A percentile compares a stretch with the other conserved stretches of the same genome.
Conservation (phyloP, 2,797 vertebrate species). For the Neosilurus hyrtlii region DNA sequence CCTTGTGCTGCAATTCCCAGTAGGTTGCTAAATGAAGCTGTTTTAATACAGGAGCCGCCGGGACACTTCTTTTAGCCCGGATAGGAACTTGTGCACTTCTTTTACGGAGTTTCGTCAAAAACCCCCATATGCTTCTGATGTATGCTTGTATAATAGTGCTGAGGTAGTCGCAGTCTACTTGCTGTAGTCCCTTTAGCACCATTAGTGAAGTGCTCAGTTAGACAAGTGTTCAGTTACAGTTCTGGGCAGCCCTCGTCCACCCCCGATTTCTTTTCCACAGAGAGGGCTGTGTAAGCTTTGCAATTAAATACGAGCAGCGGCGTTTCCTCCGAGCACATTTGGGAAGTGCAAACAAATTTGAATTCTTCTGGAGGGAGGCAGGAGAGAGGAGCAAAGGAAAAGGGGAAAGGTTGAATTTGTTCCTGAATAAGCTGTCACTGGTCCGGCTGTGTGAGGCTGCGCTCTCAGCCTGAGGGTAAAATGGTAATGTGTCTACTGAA, state of each 20-base stretch:
- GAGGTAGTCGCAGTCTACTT: slow-evolving; percentile 17
- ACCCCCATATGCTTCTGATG: neutral
- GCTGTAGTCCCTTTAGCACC: slow-evolving; percentile 31
- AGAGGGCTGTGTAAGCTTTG: slow-evolving; percentile 42
- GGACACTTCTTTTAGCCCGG: slow-evolving; percentile 19
- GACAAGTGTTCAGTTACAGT: slow-evolving; percentile 38
- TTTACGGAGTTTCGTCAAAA: neutral
- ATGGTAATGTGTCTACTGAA: slow-evolving; percentile 37
- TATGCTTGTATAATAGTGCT: slow-evolving; percentile 21
- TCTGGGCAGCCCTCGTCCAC: slow-evolving; percentile 27
- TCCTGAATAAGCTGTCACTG: slow-evolving; percentile 36
- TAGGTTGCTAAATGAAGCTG: slow-evolving; percentile 83
- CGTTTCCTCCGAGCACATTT: slow-evolving; percentile 38
- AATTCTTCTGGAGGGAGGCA: slow-evolving; percentile 40
- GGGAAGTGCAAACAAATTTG: slow-evolving; percentile 49
- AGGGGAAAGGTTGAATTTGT: slow-evolving; percentile 40
- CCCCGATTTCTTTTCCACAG: slow-evolving; percentile 42
- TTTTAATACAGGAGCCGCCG: slow-evolving; percentile 61
- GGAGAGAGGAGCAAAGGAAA: slow-evolving; percentile 14
- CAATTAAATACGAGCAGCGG: slow-evolving; percentile 41
- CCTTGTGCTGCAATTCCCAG: slow-evolving; percentile 59
- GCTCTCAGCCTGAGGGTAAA: slow-evolving; percentile 40
- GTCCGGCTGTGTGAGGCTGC: slow-evolving; percentile 29
- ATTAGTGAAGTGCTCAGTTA: slow-evolving; percentile 24
- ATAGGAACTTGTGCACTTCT: slow-evolving; percentile 8